Evolutionary conservation across 2,113 vertebrate species (phyloP).

Genomic region (Azemiops feae): DNA sequence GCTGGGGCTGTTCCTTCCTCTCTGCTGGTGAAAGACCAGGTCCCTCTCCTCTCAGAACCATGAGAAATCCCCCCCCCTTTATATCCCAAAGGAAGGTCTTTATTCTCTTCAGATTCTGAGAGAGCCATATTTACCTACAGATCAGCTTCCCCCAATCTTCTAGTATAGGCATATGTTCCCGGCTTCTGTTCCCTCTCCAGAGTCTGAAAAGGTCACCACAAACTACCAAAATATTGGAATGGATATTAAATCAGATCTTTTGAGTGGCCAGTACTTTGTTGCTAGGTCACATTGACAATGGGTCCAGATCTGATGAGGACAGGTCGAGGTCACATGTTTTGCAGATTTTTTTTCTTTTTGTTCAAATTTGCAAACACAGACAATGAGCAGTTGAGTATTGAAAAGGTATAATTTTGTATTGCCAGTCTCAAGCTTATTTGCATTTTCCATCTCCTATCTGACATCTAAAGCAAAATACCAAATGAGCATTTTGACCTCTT

Average conservation of each 20-base stretch:
- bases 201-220: not conserved
- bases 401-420: not conserved
- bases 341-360: not conserved
- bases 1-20: not conserved
- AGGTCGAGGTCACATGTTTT: not conserved
- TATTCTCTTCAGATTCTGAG: not conserved
- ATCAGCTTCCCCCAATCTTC: not conserved
- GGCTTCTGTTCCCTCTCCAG: not conserved
- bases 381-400: not conserved
- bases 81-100: not conserved
- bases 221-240: not conserved
- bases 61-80: not conserved
- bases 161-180: not conserved
- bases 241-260: not conserved
- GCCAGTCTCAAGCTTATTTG: not conserved
- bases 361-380: not conserved
- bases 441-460: not conserved
- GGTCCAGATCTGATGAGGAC: not conserved
- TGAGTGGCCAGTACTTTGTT: not conserved
- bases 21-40: not conserved
- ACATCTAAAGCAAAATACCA: not conserved
- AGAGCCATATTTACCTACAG: not conserved
- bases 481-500: not conserved
- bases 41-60: not conserved
- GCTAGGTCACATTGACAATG: not conserved